These are phyloP conservation scores for Caenorhabditis doughertyi DNA, from an alignment of 2,888 invertebrate genomes.

Conservation along the genomic window DNA sequence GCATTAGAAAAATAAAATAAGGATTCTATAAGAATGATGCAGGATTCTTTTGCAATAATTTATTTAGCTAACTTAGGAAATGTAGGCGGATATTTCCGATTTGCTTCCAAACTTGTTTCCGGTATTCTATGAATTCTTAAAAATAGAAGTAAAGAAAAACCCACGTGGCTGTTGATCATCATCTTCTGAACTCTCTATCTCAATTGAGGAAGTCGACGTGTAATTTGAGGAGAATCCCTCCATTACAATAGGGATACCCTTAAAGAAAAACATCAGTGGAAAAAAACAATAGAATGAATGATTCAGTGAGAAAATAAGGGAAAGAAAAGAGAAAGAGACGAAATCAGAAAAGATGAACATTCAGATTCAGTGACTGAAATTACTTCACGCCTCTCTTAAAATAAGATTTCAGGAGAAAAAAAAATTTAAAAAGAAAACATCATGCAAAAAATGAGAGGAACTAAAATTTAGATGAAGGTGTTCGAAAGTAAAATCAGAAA, in stretches of 20 bases:
- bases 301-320: conserved; percentile 10
- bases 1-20: neutral
- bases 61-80: neutral
- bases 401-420: neutral
- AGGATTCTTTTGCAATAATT: neutral
- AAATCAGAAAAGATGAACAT: neutral
- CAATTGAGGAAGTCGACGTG: conserved; percentile 22
- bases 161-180: conserved; percentile 33
- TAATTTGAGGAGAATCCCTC: conserved; percentile 34
- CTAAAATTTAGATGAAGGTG: neutral
- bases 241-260: conserved; percentile 34
- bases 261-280: conserved; percentile 27
- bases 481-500: neutral
- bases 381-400: neutral
- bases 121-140: conserved; percentile 2
- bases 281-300: conserved; percentile 23
- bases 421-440: neutral
- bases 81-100: conserved; percentile 6
- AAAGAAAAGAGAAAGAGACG: neutral
- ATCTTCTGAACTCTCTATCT: conserved; percentile 23
- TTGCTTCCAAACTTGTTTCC: neutral
- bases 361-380: conserved; percentile 1
- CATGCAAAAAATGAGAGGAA: neutral
- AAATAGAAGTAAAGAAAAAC: conserved; percentile 8
- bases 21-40: neutral